Evolutionary conservation across 2,797 vertebrate genomes (phyloP).

Genomic region (Urocyon cinereoargenteus): DNA sequence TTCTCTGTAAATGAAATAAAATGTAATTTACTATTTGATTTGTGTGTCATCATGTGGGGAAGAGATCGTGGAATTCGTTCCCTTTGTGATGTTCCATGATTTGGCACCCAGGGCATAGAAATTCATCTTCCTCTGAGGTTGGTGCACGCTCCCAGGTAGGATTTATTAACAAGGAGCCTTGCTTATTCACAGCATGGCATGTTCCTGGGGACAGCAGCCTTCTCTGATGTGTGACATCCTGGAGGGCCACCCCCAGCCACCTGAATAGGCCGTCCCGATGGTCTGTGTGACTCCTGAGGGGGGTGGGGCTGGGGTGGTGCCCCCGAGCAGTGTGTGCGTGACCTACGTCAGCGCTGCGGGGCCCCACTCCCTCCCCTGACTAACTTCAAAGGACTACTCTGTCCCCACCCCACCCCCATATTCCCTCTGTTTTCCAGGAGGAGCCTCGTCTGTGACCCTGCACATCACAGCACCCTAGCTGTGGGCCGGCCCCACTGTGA

Average conservation of each 20-base stretch:
- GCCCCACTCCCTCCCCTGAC: background rate
- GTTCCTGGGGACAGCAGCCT: background rate
- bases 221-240: background rate
- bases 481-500: background rate
- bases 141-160: background rate
- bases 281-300: no score
- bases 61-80: background rate
- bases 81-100: background rate
- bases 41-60: slow-evolving; percentile 61
- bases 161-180: background rate
- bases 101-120: slow-evolving; percentile 41
- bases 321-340: rapidly evolving
- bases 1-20: slow-evolving; percentile 88
- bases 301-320: background rate
- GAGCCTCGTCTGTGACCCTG: background rate
- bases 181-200: background rate
- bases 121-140: background rate
- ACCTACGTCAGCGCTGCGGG: rapidly evolving
- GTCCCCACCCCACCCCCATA: rapidly evolving
- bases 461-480: rapidly evolving
- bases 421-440: background rate
- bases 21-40: slow-evolving; percentile 82
- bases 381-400: rapidly evolving
- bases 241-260: background rate
- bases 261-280: background rate